A percentile compares a stretch with the other conserved stretches of the same genome.
These are phyloP conservation scores for Holacanthus passer DNA, from an alignment of 2,113 vertebrate species.

Conservation along the genomic window DNA sequence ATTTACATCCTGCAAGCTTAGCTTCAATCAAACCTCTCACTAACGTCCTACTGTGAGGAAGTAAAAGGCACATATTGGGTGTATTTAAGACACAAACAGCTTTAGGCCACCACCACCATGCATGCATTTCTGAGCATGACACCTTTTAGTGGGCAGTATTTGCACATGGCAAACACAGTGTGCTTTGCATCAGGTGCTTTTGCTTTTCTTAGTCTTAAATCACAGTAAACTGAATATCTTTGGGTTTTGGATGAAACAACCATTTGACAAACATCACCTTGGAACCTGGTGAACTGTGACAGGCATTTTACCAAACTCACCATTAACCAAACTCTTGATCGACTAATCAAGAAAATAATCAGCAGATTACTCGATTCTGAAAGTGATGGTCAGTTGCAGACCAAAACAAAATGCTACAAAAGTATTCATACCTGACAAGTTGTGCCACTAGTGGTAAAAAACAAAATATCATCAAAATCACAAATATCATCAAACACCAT, in stretches of 20 bases:
- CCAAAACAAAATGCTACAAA: neutral
- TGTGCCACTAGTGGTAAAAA: neutral
- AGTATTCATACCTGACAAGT: neutral
- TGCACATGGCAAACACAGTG: too few relatives aligned
- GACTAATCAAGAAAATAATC: neutral
- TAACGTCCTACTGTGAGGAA: neutral
- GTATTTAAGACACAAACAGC: neutral
- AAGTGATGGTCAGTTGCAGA: neutral
- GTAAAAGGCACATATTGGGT: neutral
- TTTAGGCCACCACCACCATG: neutral
- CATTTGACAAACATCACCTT: neutral
- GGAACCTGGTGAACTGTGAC: neutral
- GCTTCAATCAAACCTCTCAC: neutral
- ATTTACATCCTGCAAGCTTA: neutral
- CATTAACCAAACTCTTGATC: neutral
- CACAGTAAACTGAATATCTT: neutral
- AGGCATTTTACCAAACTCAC: neutral
- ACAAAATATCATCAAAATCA: slow-evolving; percentile 15
- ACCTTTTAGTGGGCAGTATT: neutral
- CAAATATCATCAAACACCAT: neutral
- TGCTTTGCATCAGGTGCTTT: too few relatives aligned
- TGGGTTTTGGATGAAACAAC: neutral
- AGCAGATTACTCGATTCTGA: neutral
- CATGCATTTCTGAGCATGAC: neutral
- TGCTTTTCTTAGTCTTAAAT: neutral